These are phyloP conservation scores for Pilophorus perplexus DNA, from an alignment of 2,888 invertebrate species.

Conservation along the genomic window DNA sequence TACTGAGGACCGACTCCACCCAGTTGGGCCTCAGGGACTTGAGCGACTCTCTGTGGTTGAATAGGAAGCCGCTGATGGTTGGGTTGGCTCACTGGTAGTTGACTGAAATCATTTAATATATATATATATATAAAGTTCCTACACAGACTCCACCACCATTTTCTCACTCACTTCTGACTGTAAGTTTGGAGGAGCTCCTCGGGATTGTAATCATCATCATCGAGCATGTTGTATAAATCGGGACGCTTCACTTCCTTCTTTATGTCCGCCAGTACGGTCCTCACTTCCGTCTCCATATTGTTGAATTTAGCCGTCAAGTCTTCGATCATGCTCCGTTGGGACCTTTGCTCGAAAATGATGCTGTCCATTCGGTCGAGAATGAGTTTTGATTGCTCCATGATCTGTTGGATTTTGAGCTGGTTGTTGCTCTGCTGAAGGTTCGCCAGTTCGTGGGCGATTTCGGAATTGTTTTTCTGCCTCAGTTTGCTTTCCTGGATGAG, in stretches of 20 bases:
- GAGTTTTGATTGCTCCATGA: conserved; percentile 43
- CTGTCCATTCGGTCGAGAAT: conserved; percentile 42
- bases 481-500: conserved; percentile 15
- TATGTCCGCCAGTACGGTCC: conserved; percentile 39
- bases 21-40: conserved; percentile 6
- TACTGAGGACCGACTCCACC: conserved; percentile 36
- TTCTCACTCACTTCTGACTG: too few species aligned
- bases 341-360: conserved; percentile 39
- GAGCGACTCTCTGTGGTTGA: neutral
- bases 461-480: conserved; percentile 5
- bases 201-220: conserved; percentile 51
- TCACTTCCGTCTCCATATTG: conserved; percentile 44
- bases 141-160: too few species aligned
- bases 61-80: neutral
- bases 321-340: conserved; percentile 40
- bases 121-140: too few species aligned
- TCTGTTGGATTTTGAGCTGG: conserved; percentile 43
- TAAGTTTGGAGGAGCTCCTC: conserved; percentile 53
- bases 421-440: conserved; percentile 37
- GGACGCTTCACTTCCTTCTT: conserved; percentile 45
- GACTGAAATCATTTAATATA: too few species aligned
- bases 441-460: conserved; percentile 29
- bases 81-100: too few species aligned
- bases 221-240: conserved; percentile 47
- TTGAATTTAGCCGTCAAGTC: conserved; percentile 41